These are phyloP conservation scores for Caenorhabditis angaria DNA, from an alignment of 2,888 invertebrate genomes.

Conservation along the genomic window DNA sequence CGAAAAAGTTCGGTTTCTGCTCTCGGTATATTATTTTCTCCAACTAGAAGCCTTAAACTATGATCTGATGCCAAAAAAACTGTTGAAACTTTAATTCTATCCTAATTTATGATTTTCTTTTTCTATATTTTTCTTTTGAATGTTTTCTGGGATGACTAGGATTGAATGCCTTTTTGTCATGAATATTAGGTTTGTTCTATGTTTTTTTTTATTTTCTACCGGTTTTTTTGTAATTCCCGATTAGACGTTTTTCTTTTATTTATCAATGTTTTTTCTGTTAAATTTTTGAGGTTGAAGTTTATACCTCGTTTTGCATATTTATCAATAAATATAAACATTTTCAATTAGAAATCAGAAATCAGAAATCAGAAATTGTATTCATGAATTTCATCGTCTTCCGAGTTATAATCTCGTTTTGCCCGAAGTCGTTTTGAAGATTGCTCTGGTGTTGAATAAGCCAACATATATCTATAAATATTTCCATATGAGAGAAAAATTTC, in stretches of 20 bases:
- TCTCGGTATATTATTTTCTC: not conserved
- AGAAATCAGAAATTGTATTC: constrained; percentile 32
- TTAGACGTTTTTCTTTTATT: not conserved
- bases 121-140: no score
- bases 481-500: not conserved
- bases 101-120: no score
- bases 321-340: no score
- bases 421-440: constrained; percentile 12
- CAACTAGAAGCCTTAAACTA: not conserved
- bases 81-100: no score
- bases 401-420: constrained; percentile 8
- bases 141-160: no score
- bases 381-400: constrained; percentile 17
- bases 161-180: no score
- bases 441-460: constrained; percentile 36
- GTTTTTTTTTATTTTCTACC: no score
- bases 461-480: constrained; percentile 25
- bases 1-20: not conserved
- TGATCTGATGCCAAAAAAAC: constrained; percentile 1
- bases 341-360: not conserved
- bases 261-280: no score
- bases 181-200: no score
- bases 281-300: no score
- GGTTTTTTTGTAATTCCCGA: not conserved
- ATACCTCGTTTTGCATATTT: no score